Evolutionary conservation across 2,888 invertebrate genomes (phyloP).

Genomic region (Lasioglossum calceatum): DNA sequence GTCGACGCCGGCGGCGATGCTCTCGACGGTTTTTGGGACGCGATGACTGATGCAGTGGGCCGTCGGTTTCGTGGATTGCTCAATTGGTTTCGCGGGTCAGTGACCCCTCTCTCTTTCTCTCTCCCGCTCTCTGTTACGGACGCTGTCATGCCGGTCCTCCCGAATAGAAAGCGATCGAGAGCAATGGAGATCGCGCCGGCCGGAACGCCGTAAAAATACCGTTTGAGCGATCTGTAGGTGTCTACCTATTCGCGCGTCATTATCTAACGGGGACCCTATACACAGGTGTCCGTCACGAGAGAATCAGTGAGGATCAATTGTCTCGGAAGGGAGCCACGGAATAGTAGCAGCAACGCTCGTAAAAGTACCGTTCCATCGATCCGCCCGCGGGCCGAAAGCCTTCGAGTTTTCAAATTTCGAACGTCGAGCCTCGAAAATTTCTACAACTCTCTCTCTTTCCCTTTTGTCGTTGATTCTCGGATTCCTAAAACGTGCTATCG

Average conservation of each 20-base stretch:
- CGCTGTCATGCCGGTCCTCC: neutral
- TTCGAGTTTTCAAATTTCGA: neutral
- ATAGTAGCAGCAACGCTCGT: neutral
- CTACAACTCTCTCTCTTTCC: neutral
- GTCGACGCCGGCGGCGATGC: neutral
- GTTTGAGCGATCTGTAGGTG: constrained; percentile 26
- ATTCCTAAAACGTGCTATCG: neutral
- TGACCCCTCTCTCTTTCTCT: constrained; percentile 20
- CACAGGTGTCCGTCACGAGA: neutral
- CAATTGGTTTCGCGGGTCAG: constrained; percentile 48
- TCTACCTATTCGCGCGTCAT: constrained; percentile 8
- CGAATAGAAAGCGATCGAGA: constrained; percentile 28
- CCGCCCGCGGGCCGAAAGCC: neutral
- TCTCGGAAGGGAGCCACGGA: neutral
- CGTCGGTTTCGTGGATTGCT: constrained; percentile 32
- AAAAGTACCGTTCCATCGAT: constrained; percentile 11
- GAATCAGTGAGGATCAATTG: neutral
- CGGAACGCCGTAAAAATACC: constrained; percentile 7
- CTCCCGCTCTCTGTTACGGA: constrained; percentile 5
- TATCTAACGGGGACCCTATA: constrained; percentile 13
- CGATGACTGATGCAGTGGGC: constrained; percentile 15
- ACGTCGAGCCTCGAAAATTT: neutral
- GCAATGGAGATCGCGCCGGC: constrained; percentile 22
- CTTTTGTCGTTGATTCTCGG: neutral
- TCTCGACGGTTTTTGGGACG: constrained; percentile 18